A percentile compares a stretch with the other conserved stretches of the same genome.
Evolutionary conservation across 2,888 invertebrate genomes (phyloP).

Genomic region (Netelia inedita): DNA sequence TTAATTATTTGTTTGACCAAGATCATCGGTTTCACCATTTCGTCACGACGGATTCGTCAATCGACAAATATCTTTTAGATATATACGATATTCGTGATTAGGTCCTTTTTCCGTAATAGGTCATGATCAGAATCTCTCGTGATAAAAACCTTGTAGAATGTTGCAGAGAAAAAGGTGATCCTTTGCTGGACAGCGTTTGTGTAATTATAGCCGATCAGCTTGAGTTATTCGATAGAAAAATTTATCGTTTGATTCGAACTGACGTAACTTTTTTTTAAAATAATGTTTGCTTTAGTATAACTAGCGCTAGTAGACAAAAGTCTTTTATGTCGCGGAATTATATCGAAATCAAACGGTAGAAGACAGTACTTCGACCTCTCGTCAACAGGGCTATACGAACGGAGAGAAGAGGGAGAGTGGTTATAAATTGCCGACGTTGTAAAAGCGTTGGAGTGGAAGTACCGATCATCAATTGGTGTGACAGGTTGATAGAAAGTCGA

Average conservation of each 20-base stretch:
- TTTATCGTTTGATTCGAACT: conserved; percentile 48
- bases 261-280: neutral
- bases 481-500: conserved; percentile 69
- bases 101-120: conserved; percentile 43
- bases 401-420: neutral
- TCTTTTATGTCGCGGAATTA: conserved; percentile 6
- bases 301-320: neutral
- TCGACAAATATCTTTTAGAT: conserved; percentile 75
- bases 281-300: too few relatives aligned
- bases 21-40: conserved; percentile 44
- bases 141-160: conserved; percentile 25
- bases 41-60: conserved; percentile 63
- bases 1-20: conserved; percentile 74
- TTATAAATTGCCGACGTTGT: conserved; percentile 71
- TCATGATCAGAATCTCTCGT: conserved; percentile 51
- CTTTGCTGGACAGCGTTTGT: conserved; percentile 20
- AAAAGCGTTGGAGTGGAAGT: conserved; percentile 75
- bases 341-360: conserved; percentile 33
- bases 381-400: neutral
- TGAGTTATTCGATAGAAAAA: conserved; percentile 49
- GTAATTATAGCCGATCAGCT: conserved; percentile 56
- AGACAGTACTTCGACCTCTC: conserved; percentile 28
- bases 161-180: conserved; percentile 35
- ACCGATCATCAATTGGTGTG: conserved; percentile 75
- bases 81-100: conserved; percentile 64